Base-by-base conservation (phyloP, 2,888 invertebrate genomes). In the Conus canariensis region DNA sequence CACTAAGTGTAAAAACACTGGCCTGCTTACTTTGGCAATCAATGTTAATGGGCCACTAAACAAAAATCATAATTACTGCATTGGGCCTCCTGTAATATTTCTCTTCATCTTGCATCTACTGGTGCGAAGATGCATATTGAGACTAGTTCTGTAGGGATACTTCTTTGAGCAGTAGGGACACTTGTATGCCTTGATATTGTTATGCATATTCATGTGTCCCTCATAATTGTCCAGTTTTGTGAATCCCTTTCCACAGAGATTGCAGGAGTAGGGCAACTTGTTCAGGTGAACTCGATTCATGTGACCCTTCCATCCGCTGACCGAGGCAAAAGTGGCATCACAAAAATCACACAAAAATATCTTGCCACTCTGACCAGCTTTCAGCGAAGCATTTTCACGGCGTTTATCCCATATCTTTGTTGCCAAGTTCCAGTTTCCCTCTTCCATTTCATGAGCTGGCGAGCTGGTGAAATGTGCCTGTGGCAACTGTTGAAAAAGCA, bases 131-230 rank as follows among this genome's bases (percentile, higher is more conserved):
- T 83, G 83, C 83, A 83, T 16, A 58, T 85, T 88, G 58, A 91
- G 70, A 58, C 91, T 91, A 6, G 88, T 90, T 14, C 82, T 90
- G 85, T 91, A 90, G 2, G 90, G 59, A 83, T 88, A 91, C 25
- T 80, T 85, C 82, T 90, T 88, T 12, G 88, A 86, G 64, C 91
- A 91, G 22, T 56, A 59, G n/a, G 86, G 82, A 70, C 91, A 91
- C 25, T 88, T 86, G 60, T 88, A 91, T 8, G 91, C 88, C 64
- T 90, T 90, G 0, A 86, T 85, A 60, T 90, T 90, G 70, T 88
- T 87, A n/a, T 91, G 91, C 82, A 88, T 88, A 74, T 91, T 91
- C 67, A 91, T 82, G 64, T 91, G 91, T 7, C 90, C 91, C 25
- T 87, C 90, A 56, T 88, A 85, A 74, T 90, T 86, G 16, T 88